phyloP scores from a whole-genome alignment of 2,113 vertebrate genomes.

The Saguinus imperator region DNA sequence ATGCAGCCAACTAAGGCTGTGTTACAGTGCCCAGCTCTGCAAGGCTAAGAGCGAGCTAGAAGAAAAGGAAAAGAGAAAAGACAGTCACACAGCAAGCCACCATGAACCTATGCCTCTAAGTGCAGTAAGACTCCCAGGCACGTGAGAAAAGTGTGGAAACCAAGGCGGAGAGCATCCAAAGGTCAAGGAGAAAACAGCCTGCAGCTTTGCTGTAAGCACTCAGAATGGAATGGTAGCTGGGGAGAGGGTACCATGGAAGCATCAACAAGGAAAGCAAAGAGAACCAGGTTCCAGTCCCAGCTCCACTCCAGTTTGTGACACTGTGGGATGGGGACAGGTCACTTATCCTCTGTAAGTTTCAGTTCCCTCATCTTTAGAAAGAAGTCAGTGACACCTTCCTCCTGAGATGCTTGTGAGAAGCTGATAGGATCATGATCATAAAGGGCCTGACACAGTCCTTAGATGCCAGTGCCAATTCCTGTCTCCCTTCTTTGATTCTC shows the following conservation, averaged over 20 bases:
- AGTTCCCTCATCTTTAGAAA: not conserved
- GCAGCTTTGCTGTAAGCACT: not conserved
- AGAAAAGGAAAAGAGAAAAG: not conserved
- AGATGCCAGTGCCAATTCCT: not conserved
- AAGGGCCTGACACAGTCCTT: not conserved
- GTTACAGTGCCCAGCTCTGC: not conserved
- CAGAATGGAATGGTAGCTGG: too few relatives aligned
- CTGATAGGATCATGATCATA: not conserved
- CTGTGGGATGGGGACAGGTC: not conserved
- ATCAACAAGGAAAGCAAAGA: not conserved
- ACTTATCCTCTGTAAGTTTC: not conserved
- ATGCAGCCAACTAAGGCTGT: not conserved
- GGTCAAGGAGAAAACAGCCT: not conserved
- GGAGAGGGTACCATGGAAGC: not conserved
- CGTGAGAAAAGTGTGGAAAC: not conserved
- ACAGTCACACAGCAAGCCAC: not conserved
- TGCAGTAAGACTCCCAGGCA: not conserved
- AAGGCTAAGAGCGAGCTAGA: not conserved
- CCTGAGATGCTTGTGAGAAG: not conserved
- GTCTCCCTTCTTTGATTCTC: not conserved
- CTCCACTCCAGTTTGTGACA: not conserved
- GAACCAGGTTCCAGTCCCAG: not conserved
- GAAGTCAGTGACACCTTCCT: not conserved
- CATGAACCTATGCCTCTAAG: not conserved
- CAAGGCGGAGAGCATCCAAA: not conserved